Conservation (phyloP, 2,113 vertebrate genomes). For the Tautogolabrus adspersus region DNA sequence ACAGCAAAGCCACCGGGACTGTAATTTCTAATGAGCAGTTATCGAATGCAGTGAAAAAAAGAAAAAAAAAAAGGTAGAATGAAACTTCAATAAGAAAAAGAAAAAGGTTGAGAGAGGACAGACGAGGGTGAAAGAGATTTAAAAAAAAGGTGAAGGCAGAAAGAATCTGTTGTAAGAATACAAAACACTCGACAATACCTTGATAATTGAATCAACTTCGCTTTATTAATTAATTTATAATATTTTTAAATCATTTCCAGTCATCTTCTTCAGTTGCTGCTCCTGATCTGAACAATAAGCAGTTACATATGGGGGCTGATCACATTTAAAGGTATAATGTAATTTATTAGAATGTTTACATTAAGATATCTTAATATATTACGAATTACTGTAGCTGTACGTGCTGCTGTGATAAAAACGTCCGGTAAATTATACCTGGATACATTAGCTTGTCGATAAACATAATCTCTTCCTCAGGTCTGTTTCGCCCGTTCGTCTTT, state of each 20-base stretch:
- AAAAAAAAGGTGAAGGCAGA: neutral
- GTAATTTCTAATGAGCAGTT: conserved; percentile 64
- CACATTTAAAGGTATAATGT: neutral
- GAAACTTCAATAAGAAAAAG: conserved; percentile 20
- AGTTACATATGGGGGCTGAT: neutral
- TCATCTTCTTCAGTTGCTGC: conserved; percentile 1
- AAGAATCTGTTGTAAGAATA: neutral
- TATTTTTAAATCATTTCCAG: conserved; percentile 19
- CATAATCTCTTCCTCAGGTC: too few species aligned
- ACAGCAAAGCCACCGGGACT: conserved; percentile 7
- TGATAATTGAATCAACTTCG: neutral
- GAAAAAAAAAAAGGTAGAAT: conserved; percentile 10
- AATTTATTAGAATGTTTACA: too few species aligned
- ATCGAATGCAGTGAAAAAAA: conserved; percentile 32
- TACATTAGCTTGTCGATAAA: too few species aligned
- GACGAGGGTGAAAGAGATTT: neutral
- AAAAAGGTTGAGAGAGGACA: conserved; percentile 1
- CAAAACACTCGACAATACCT: conserved; percentile 4
- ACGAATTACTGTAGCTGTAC: too few species aligned
- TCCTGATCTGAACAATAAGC: conserved; percentile 5
- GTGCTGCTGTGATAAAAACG: too few species aligned
- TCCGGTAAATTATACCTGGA: too few species aligned
- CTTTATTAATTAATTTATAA: too few species aligned
- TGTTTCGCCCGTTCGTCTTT: too few species aligned
- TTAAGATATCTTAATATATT: too few species aligned